phyloP scores from a whole-genome alignment of 2,888 invertebrate species.

The Ditylenchus weischeri region DNA sequence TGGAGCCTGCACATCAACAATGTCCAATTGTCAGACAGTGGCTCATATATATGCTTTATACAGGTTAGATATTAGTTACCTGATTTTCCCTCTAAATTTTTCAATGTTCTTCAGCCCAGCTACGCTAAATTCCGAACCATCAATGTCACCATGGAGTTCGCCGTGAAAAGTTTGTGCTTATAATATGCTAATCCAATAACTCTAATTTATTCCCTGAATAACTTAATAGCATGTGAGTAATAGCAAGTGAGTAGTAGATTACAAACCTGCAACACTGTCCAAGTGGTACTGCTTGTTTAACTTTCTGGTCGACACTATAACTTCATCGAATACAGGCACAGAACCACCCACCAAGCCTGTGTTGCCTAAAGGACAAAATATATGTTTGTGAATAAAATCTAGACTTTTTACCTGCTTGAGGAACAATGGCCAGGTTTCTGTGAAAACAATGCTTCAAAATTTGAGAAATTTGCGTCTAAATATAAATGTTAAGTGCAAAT shows the following conservation, averaged over 20 bases:
- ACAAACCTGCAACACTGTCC: conserved; percentile 76
- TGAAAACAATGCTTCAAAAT: conserved; percentile 82
- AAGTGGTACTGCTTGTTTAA: conserved; percentile 81
- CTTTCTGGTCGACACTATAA: conserved; percentile 77
- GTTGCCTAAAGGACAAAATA: conserved; percentile 63
- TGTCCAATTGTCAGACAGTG: conserved; percentile 50
- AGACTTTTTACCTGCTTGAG: conserved; percentile 72
- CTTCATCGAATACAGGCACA: conserved; percentile 90
- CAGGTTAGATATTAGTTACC: conserved; percentile 20
- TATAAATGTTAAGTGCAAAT: conserved; percentile 80
- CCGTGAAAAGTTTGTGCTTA: conserved; percentile 48
- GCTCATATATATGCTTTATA: conserved; percentile 49
- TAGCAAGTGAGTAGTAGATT: conserved; percentile 1
- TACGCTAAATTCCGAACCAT: conserved; percentile 28
- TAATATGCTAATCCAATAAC: background rate
- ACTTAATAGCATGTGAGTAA: too few relatives aligned
- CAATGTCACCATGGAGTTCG: conserved; percentile 49
- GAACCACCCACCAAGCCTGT: conserved; percentile 94
- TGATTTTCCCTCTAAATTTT: too few relatives aligned
- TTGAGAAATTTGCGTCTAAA: conserved; percentile 78
- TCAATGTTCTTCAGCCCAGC: too few relatives aligned
- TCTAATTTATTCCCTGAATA: background rate
- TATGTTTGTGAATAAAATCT: too few relatives aligned
- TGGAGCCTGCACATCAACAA: conserved; percentile 52
- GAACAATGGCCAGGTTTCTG: conserved; percentile 80